Evolutionary conservation across 2,888 invertebrate genomes (phyloP), one percentile per base, ranked within the genome.

Genomic region (Baccha elongata): DNA sequence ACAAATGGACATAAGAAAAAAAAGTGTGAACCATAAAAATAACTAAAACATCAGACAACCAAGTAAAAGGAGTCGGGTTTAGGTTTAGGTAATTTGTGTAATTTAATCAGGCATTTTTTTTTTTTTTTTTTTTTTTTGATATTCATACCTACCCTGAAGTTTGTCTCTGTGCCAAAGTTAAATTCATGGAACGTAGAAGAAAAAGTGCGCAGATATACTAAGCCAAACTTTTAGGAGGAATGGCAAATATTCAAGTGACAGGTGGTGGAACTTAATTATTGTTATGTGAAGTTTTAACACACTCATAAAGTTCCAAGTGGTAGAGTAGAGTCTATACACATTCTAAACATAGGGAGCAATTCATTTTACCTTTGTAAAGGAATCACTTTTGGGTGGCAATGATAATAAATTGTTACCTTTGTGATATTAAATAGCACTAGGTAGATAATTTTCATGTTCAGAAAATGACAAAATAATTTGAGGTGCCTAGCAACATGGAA

Each of bases 181-280:
- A 58, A 42, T 58, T 42, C 58, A 42, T 60, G 6, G 26, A 13
- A 29, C 8, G 19, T 21, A 69, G 42, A 13, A 48, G 32, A 53
- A n/a, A n/a, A n/a, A n/a, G n/a, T n/a, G n/a, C n/a, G n/a, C n/a
- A n/a, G n/a, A n/a, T n/a, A n/a, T 23, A 74, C 60, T 44, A n/a
- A 55, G 35, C 42, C 48, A 64, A 46, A 58, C 53, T 65, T 29
- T 44, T 23, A 13, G 1, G 19, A 21, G 50, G 10, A 21, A 58
- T 53, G 46, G 26, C 60, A 53, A 53, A 68, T 58, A 23, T 73
- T 55, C 40, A 52, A 52, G 65, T 71, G 65, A 81, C 75, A 81
- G 71, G 58, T 60, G 60, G 40, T 64, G 64, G 65, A 81, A 65
- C 75, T 44, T 50, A 58, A 75, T 71, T 60, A 60, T 32, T 81